These are phyloP conservation scores for Theropithecus gelada DNA, from an alignment of 2,113 vertebrate species.

Conservation along the genomic window DNA sequence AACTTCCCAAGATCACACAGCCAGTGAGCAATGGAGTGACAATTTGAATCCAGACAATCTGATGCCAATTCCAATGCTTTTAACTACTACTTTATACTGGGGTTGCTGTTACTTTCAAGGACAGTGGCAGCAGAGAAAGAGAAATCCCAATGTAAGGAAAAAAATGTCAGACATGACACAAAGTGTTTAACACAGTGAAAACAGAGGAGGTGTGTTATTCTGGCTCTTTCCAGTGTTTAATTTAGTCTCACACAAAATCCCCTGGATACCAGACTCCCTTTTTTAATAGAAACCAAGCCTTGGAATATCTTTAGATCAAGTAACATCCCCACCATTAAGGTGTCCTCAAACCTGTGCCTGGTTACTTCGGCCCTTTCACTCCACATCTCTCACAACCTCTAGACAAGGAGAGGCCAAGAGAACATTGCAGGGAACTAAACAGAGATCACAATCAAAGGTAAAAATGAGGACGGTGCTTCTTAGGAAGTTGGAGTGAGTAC, in stretches of 20 bases:
- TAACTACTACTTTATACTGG: fast-evolving
- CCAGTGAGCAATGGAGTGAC: background rate
- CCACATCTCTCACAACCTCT: fast-evolving
- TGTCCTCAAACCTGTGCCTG: fast-evolving
- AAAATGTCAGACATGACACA: too few species aligned
- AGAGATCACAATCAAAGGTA: fast-evolving
- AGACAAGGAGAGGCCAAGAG: background rate
- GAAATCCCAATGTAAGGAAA: too few species aligned
- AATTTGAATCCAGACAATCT: background rate
- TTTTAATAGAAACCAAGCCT: background rate
- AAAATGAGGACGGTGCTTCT: fast-evolving
- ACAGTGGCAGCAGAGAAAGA: background rate
- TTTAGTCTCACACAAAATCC: background rate
- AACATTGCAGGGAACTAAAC: fast-evolving
- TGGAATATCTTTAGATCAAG: background rate
- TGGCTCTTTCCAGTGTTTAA: too few species aligned
- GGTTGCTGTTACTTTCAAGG: too few species aligned
- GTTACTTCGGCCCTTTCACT: background rate
- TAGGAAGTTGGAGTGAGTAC: fast-evolving
- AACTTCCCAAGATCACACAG: background rate
- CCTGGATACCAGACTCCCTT: background rate
- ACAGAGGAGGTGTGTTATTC: fast-evolving
- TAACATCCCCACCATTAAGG: background rate
- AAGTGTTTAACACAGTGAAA: background rate
- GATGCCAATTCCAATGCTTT: background rate